Base-by-base conservation (phyloP, 2,888 invertebrate genomes). In the Acleris laterana region DNA sequence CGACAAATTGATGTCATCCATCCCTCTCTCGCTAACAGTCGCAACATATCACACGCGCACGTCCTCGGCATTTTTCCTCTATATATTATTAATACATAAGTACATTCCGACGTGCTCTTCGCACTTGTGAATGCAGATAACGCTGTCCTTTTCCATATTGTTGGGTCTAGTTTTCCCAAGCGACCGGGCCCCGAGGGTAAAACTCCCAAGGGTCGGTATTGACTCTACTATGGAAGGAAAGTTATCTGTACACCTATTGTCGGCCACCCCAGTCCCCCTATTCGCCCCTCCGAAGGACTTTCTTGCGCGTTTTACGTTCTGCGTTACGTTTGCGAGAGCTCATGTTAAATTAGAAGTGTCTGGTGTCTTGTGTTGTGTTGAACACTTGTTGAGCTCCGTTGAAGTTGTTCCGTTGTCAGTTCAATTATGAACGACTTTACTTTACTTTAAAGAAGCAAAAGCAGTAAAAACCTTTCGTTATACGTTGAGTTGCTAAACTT, bases 121-220 rank as follows among this genome's bases (percentile, higher is more conserved):
- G 70, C 81, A 74, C 89, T 71, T 74, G 67, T 70, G 70, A 55
- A 70, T 72, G 71, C 70, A 76, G 76, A 78, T 90, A 83, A 75
- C 78, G 78, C 83, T 75, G 84, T 92, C 93, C 87, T 85, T 87
- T 89, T 93, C 90, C 88, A 92, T 93, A 92, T 93, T 92, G 92
- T 92, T 91, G 93, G 92, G 89, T 91, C 88, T 93, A 92, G 93
- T 93, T 93, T 91, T 93, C 93, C 93, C 93, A 90, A 90, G 92
- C 91, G 93, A 86, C 89, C 86, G 89, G 81, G 82, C 90, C 92
- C 83, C 92, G 90, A 92, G 93, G 93, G 93, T 89, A 90, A 89
- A 90, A 84, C 90, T 93, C 93, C 92, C 93, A 87, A 84, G 93
- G 91, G 93, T 88, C 88, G 90, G 89, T 92, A 92, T 93, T 92